phyloP scores from a whole-genome alignment of 2,888 invertebrate genomes.

The Yponomeuta sedellus region DNA sequence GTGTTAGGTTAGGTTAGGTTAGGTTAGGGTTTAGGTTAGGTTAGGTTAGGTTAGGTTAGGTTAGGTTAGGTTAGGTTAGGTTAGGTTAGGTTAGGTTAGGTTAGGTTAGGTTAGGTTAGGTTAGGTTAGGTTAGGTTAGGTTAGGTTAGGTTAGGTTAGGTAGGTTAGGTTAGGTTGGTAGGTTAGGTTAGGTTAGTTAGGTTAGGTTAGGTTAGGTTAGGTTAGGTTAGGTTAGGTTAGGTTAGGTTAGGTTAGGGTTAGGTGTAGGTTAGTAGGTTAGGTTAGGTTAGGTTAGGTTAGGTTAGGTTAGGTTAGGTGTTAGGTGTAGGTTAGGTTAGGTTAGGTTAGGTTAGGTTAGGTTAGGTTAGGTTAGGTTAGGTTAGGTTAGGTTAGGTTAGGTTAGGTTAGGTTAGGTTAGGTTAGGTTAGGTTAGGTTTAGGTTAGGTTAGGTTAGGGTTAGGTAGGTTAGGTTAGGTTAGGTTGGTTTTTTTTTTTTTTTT shows the following conservation, averaged over 20 bases:
- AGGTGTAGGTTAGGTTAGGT: constrained; percentile 3
- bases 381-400: constrained; percentile 17
- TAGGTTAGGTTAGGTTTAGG: constrained; percentile 9
- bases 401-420: constrained; percentile 16
- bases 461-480: no score
- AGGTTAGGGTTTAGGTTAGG: constrained; percentile 17
- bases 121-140: constrained; percentile 19
- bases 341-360: constrained; percentile 16
- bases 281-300: constrained; percentile 18
- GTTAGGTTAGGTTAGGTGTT: constrained; percentile 18
- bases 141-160: constrained; percentile 19
- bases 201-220: constrained; percentile 18
- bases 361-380: constrained; percentile 16
- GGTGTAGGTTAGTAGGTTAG: constrained; percentile 14
- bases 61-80: constrained; percentile 18
- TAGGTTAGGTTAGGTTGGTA: constrained; percentile 18
- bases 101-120: constrained; percentile 18
- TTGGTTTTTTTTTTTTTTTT: no score
- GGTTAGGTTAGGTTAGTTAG: constrained; percentile 17
- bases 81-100: constrained; percentile 18
- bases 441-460: no score
- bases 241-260: constrained; percentile 14
- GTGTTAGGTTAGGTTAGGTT: neutral
- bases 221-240: constrained; percentile 16
- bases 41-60: constrained; percentile 17